Conservation (phyloP, 2,113 vertebrate species). For the Oncorhynchus gorbuscha region DNA sequence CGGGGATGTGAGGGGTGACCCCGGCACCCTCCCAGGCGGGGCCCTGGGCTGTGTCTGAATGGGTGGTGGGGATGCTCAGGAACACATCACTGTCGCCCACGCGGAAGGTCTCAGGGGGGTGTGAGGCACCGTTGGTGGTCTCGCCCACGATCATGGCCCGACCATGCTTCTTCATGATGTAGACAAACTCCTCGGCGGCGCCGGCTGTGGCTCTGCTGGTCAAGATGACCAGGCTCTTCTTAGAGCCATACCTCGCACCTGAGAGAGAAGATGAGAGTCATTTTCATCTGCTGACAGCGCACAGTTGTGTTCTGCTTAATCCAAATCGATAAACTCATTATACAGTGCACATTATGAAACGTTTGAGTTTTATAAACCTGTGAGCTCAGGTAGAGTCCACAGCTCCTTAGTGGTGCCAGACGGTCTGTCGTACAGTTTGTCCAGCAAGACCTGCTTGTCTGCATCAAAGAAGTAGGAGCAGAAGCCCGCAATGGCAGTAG, state of each 20-base stretch:
- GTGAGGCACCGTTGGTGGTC: slow-evolving; percentile 82
- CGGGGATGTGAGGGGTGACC: slow-evolving; percentile 79
- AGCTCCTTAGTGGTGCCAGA: slow-evolving; percentile 79
- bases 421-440: slow-evolving; percentile 84
- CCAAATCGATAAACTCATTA: neutral
- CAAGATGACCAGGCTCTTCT: slow-evolving; percentile 83
- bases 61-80: slow-evolving; percentile 82
- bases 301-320: no score
- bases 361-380: slow-evolving; percentile 50
- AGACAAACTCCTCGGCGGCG: slow-evolving; percentile 90
- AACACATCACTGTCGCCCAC: slow-evolving; percentile 83
- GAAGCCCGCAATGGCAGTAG: slow-evolving; percentile 81
- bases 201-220: slow-evolving; percentile 82
- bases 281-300: no score
- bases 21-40: slow-evolving; percentile 87
- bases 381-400: slow-evolving; percentile 74
- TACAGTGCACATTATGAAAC: neutral
- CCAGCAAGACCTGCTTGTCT: slow-evolving; percentile 79
- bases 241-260: slow-evolving; percentile 84
- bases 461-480: slow-evolving; percentile 94
- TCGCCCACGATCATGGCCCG: slow-evolving; percentile 88
- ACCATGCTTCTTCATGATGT: slow-evolving; percentile 88
- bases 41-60: slow-evolving; percentile 75
- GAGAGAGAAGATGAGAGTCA: neutral
- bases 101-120: slow-evolving; percentile 79